Percentiles rank a stretch among this genome's conserved stretches.
These are phyloP conservation scores for Heliconius hermathena DNA, from an alignment of 1,140 invertebrate genomes.

Conservation along the genomic window DNA sequence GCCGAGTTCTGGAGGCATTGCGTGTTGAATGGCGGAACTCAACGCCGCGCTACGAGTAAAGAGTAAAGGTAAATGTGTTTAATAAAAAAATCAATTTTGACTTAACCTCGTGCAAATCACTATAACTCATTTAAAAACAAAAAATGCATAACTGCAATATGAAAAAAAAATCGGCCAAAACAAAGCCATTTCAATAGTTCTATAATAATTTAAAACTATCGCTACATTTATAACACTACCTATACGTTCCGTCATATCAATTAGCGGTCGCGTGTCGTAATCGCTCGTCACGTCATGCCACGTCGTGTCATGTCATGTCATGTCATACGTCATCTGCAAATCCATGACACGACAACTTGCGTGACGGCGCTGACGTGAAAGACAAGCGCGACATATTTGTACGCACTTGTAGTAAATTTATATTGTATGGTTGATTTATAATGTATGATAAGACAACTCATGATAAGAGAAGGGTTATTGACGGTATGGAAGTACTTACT, in stretches of 20 bases:
- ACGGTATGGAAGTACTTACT: no score
- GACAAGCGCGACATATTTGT: constrained; percentile 17
- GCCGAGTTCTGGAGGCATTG: no score
- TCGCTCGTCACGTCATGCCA: constrained; percentile 36
- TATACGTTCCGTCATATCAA: neutral
- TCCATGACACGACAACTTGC: constrained; percentile 28
- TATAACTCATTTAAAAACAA: no score
- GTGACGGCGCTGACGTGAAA: constrained; percentile 23
- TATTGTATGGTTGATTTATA: neutral
- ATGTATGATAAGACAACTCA: neutral
- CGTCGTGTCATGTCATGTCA: constrained; percentile 1
- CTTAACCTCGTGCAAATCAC: no score
- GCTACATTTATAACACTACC: neutral
- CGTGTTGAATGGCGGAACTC: no score
- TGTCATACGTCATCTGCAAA: constrained; percentile 31
- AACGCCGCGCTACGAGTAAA: no score
- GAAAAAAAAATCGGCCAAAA: no score
- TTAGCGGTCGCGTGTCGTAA: constrained; percentile 20
- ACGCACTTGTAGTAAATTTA: neutral
- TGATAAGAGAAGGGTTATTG: neutral
- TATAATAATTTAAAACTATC: neutral
- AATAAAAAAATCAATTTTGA: no score
- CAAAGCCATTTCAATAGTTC: no score
- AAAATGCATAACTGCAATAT: no score
- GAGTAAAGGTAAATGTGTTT: no score